phyloP scores from a whole-genome alignment of 2,113 vertebrate genomes.

The Perca schrenkii region DNA sequence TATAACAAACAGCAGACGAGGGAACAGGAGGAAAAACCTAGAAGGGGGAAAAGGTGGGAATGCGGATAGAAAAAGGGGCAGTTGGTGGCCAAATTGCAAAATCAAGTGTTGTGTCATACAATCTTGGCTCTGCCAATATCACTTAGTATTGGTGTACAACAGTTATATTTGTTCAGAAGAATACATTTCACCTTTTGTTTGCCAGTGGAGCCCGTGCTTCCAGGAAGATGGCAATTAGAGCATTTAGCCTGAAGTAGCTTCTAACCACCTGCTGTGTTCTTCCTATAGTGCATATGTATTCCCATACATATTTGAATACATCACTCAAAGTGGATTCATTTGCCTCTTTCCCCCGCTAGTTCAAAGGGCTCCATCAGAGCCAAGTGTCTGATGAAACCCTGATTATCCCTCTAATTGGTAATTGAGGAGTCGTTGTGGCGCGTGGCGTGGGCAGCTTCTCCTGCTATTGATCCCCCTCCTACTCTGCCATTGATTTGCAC shows the following conservation, averaged over 20 bases:
- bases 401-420: constrained; percentile 69
- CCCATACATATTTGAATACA: constrained; percentile 45
- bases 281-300: constrained; percentile 5
- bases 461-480: constrained; percentile 46
- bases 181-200: constrained; percentile 4
- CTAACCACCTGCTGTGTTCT: constrained; percentile 23
- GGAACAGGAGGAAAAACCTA: constrained; percentile 44
- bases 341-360: constrained; percentile 30
- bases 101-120: neutral
- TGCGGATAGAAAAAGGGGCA: neutral
- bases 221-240: constrained; percentile 1
- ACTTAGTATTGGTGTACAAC: neutral
- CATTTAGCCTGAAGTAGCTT: neutral
- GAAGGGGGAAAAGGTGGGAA: constrained; percentile 17
- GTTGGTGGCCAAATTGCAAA: constrained; percentile 24
- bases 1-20: constrained; percentile 73
- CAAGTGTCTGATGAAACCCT: constrained; percentile 63
- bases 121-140: neutral
- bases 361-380: constrained; percentile 64
- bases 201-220: neutral
- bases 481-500: constrained; percentile 58
- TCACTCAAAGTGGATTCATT: constrained; percentile 40
- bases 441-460: constrained; percentile 35
- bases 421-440: constrained; percentile 60
- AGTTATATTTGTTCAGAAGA: neutral